Evolutionary conservation across 2,888 invertebrate genomes (phyloP).

Genomic region (Acanthosepion lycidas): DNA sequence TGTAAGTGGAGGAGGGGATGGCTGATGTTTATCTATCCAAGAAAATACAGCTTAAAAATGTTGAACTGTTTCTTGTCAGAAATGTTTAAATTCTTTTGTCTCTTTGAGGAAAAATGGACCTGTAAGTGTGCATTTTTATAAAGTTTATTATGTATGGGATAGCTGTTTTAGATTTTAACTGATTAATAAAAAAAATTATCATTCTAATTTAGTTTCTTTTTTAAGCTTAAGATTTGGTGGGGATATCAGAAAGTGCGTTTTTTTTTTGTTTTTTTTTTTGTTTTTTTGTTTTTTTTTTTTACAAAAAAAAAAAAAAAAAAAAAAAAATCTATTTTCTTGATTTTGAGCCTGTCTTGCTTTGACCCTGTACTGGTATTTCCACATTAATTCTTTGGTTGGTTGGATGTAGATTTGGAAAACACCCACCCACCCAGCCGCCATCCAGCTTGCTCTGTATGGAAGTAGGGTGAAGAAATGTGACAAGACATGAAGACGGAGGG

Average conservation of each 20-base stretch:
- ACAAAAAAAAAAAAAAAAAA: too few species aligned
- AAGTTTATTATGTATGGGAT: neutral
- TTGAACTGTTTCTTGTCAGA: neutral
- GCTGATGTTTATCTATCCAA: neutral
- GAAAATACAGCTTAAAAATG: neutral
- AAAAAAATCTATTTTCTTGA: neutral
- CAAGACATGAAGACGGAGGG: neutral
- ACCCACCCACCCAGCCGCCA: neutral
- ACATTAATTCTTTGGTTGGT: neutral
- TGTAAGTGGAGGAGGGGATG: neutral
- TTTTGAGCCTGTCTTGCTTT: neutral
- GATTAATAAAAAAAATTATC: neutral
- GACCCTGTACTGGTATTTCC: neutral
- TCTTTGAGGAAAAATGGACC: neutral
- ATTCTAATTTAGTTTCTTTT: neutral
- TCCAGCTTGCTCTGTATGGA: neutral
- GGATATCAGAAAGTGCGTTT: neutral
- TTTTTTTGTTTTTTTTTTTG: neutral
- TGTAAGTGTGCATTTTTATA: neutral
- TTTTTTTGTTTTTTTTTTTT: too few species aligned
- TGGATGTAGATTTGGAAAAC: neutral
- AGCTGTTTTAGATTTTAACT: neutral
- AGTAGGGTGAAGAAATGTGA: conserved; percentile 33
- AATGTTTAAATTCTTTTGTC: neutral
- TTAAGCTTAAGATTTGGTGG: too few species aligned